A percentile compares a stretch with the other conserved stretches of the same genome.
These are phyloP conservation scores for Ctenochaetus hawaiiensis DNA, from an alignment of 2,797 vertebrate species.

Conservation along the genomic window DNA sequence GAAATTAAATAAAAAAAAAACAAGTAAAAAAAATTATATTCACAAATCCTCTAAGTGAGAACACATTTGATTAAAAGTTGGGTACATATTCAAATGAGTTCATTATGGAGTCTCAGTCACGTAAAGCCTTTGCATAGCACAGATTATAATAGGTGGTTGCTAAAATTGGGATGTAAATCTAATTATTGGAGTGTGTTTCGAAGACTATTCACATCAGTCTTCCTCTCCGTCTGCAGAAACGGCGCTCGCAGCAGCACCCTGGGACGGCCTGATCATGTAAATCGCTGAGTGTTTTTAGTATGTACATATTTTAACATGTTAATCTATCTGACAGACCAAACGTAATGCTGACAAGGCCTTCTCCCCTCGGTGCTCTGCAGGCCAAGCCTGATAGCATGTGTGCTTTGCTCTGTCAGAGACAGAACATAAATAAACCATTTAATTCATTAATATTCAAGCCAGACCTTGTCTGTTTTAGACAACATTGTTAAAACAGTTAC, in stretches of 20 bases:
- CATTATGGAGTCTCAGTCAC: constrained; percentile 48
- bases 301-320: constrained; percentile 83
- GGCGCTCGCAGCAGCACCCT: constrained; percentile 40
- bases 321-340: constrained; percentile 74
- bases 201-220: constrained; percentile 37
- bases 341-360: constrained; percentile 72
- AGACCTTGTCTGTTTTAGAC: constrained; percentile 45
- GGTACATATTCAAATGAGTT: constrained; percentile 61
- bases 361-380: constrained; percentile 53
- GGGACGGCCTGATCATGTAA: constrained; percentile 71
- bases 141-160: constrained; percentile 48
- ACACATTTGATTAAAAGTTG: constrained; percentile 53
- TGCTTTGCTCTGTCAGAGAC: constrained; percentile 56
- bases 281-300: constrained; percentile 73
- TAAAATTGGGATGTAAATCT: constrained; percentile 68
- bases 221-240: constrained; percentile 38
- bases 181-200: constrained; percentile 53
- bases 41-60: constrained; percentile 34
- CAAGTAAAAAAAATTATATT: not conserved
- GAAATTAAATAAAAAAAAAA: constrained; percentile 11
- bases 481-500: constrained; percentile 59
- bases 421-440: constrained; percentile 70
- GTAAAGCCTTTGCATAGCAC: constrained; percentile 10
- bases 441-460: constrained; percentile 67
- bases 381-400: constrained; percentile 46